Base-by-base conservation (phyloP, 1,140 invertebrate species). In the Cardiocondyla obscurior region DNA sequence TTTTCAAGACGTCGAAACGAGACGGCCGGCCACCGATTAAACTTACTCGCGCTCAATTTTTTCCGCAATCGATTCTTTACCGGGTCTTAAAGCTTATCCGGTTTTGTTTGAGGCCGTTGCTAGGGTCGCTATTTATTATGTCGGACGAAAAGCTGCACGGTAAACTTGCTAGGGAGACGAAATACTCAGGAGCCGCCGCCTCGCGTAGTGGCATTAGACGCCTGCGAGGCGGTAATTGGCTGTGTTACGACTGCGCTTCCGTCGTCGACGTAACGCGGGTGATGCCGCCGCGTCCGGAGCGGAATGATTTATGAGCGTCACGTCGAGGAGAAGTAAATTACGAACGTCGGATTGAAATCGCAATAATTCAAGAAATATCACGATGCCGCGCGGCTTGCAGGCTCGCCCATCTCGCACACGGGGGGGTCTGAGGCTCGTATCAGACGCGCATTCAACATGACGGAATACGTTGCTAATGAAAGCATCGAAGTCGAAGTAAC, bases 281-380 rank as follows among this genome's bases (percentile, higher is more conserved):
- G 74, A 79, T 67, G 74, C 67, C 67, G 51, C 46, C 67, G 51
- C 46, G 60, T 60, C 74, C 33, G 62, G 46, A 67, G 67, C 22
- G 73, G 6, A 67, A 77, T 79, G 74, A 79, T 79, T 79, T 79
- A 79, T 42, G 74, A 79, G 74, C 74, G 53, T 79, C 62, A 69
- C 39, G 46, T 33, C 46, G 46, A 22, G 39, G 46, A 67, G 62
- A 79, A 42, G 62, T 79, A 79, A 79, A 79, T 79, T 79, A 67
- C 46, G 30, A 67, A 77, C 62, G 62, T 69, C 74, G 74, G 74
- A 79, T 79, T 79, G 74, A 79, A 69, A 79, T 79, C 44, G 62
- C 74, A 69, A 79, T 79, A 79, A 79, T 79, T 79, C 74, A 79
- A 79, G 62, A 79, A 79, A 79, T 55, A 79, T 79, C 74, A 79